These are phyloP conservation scores for Drosophila serrata DNA, from an alignment of 1,140 invertebrate species.

Conservation along the genomic window DNA sequence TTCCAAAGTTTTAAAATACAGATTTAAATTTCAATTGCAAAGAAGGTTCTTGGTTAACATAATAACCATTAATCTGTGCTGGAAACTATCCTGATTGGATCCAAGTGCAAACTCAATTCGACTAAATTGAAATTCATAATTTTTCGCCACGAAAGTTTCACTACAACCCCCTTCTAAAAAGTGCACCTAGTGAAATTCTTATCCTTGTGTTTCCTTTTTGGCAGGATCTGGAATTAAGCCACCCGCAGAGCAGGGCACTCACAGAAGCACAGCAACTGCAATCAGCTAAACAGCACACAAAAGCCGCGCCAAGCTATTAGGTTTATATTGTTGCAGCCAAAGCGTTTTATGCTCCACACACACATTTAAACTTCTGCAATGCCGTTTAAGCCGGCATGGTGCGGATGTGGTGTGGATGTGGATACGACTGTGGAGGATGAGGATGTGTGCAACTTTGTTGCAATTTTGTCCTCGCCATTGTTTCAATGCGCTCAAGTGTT, in stretches of 20 bases:
- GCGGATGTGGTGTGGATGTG: conserved; percentile 22
- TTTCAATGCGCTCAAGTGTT: conserved; percentile 75
- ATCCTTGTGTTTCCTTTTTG: conserved; percentile 28
- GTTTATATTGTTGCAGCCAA: conserved; percentile 82
- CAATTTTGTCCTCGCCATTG: conserved; percentile 78
- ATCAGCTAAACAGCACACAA: conserved; percentile 81
- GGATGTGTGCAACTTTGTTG: conserved; percentile 80
- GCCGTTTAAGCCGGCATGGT: conserved; percentile 60
- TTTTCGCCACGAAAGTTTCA: conserved; percentile 58
- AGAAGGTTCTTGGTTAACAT: not conserved
- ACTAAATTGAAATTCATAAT: conserved; percentile 79
- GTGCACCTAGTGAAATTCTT: conserved; percentile 34
- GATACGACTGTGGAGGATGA: conserved; percentile 24
- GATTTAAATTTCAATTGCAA: not conserved
- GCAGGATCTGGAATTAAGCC: conserved; percentile 54
- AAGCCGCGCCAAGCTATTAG: conserved; percentile 80
- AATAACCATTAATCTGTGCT: conserved; percentile 16
- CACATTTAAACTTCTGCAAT: conserved; percentile 57
- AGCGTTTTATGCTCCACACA: conserved; percentile 71
- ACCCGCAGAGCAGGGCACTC: conserved; percentile 33
- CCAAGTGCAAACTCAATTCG: conserved; percentile 52
- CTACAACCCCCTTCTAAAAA: conserved; percentile 8
- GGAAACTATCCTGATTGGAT: conserved; percentile 39
- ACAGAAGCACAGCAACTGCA: conserved; percentile 32
- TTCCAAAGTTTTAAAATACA: not conserved